Base-by-base conservation (phyloP, 1,140 invertebrate genomes). In the Hyles vespertilio region DNA sequence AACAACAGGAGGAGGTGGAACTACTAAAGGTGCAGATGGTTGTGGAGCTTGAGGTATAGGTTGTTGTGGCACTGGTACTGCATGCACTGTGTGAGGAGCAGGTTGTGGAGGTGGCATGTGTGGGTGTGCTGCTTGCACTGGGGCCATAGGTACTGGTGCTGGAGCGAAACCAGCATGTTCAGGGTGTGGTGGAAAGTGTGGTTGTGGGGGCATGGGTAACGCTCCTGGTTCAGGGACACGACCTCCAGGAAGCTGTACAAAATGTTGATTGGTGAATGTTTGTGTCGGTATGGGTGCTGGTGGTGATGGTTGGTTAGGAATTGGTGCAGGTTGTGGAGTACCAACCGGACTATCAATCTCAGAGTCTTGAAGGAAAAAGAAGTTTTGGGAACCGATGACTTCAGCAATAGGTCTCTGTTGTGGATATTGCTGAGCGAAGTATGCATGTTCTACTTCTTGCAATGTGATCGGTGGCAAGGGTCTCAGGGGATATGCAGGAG, bases 201-300 rank as follows among this genome's bases (percentile, higher is more conserved):
- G 81, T 48, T 83, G 84, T 1, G 76, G 79, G 7, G 81, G 80
- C 67, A 86, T 62, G 0, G 81, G 77, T 43, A 89, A 72, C 0
- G 75, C 65, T 0, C 76, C 79, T 22, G 75, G 67, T 22, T 87
- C 82, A 2, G 81, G 76, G 5, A 78, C 74, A 3, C 74, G 76
- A 1, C 60, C 68, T 2, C 72, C 77, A 1, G 82, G 76, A 22
- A 81, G 50, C 60, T 72, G 83, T 34, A 91, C 87, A 67, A 92
- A 95, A 60, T 92, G 93, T 70, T 95, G 94, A 85, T 95, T 95
- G 34, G 94, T 95, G 70, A 94, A 95, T 33, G 94, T 95, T 79
- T 95, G 94, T 5, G 93, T 92, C 7, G 93, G 93, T 71, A 95
- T 95, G 32, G 92, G 91, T 50, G 86, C 89, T 11, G 91, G 91